Evolutionary conservation across 2,113 vertebrate genomes (phyloP).

Genomic region (Gobiocypris rarus): DNA sequence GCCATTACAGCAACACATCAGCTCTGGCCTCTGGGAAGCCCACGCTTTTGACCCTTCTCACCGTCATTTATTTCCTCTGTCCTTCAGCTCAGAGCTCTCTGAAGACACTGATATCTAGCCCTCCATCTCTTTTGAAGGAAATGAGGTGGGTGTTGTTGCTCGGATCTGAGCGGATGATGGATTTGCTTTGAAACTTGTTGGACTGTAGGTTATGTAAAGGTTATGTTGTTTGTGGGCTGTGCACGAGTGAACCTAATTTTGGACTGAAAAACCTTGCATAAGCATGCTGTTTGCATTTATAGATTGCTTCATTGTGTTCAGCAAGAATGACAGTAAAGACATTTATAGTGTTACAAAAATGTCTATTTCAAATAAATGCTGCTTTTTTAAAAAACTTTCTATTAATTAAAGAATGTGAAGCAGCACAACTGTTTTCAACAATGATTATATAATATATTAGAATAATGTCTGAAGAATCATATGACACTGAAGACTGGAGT

Average conservation of each 20-base stretch:
- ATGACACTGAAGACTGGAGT: background rate
- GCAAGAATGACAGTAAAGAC: no score
- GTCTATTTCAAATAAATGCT: no score
- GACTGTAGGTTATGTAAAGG: slow-evolving; percentile 3
- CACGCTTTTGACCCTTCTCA: background rate
- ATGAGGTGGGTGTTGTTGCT: slow-evolving; percentile 21
- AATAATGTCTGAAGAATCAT: background rate
- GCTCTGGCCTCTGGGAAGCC: background rate
- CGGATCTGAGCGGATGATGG: background rate
- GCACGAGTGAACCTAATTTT: background rate
- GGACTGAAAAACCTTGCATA: background rate
- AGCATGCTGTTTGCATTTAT: background rate
- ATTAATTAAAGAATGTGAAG: no score
- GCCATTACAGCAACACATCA: background rate
- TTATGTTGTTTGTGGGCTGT: slow-evolving; percentile 20
- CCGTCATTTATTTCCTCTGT: slow-evolving; percentile 10
- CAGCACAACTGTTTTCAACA: background rate
- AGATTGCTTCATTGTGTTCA: background rate
- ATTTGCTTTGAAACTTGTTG: slow-evolving; percentile 16
- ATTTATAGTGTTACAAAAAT: no score
- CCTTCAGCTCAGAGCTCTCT: background rate
- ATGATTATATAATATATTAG: background rate
- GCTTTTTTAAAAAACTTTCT: no score
- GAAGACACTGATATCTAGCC: slow-evolving; percentile 8
- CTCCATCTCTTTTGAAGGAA: background rate